These are phyloP conservation scores for Euzophera pinguis DNA, from an alignment of 2,888 invertebrate species.

Conservation along the genomic window DNA sequence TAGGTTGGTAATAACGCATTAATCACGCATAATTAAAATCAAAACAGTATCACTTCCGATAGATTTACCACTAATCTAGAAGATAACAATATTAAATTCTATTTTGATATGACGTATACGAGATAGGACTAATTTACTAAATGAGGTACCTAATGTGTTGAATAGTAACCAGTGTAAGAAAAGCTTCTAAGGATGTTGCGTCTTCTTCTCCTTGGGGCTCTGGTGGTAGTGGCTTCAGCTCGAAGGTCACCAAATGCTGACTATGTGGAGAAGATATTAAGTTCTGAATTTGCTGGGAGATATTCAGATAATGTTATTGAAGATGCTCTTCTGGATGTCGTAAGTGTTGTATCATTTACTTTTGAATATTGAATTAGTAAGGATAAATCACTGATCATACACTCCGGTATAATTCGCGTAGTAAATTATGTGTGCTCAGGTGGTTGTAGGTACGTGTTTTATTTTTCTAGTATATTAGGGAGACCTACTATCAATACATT, in stretches of 20 bases:
- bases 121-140: not conserved
- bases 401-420: too few species aligned
- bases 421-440: too few species aligned
- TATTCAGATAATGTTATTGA: slow-evolving; percentile 30
- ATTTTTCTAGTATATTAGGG: too few species aligned
- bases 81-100: not conserved
- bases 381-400: too few species aligned
- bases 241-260: slow-evolving; percentile 30
- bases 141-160: not conserved
- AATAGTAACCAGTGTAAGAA: not conserved
- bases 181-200: slow-evolving; percentile 25
- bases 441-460: too few species aligned
- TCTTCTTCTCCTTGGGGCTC: slow-evolving; percentile 25
- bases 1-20: too few species aligned
- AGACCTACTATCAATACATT: too few species aligned
- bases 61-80: not conserved
- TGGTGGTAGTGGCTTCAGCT: slow-evolving; percentile 13
- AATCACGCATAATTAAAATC: not conserved
- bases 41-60: not conserved
- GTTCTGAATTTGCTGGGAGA: slow-evolving; percentile 14
- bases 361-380: too few species aligned
- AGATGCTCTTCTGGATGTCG: slow-evolving; percentile 33
- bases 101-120: not conserved
- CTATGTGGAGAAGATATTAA: slow-evolving; percentile 25
- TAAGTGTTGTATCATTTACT: slow-evolving; percentile 28